Base-by-base conservation (phyloP, 2,888 invertebrate species). In the Latheticus oryzae region DNA sequence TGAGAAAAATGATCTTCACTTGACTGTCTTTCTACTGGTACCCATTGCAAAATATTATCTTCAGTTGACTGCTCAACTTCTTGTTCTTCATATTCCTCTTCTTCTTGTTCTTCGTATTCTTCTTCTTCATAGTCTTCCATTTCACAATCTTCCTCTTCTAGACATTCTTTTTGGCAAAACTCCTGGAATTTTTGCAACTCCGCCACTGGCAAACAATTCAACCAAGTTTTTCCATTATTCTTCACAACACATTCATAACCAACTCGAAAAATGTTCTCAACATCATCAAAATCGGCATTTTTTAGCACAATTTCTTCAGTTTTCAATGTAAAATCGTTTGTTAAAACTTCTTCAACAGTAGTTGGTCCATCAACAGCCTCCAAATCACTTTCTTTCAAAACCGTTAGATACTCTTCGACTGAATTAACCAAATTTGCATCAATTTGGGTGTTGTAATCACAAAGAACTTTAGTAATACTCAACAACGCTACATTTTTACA, bases 401-500 rank as follows among this genome's bases (percentile, higher is more conserved):
- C 24, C 12, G 61, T 51, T 33, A 73, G 58, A 59, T 70, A 70
- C 2, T 62, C 33, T 3, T 64, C 45, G 12, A 72, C 51, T 12
- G 61, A 45, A 21, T 61, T 43, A 3, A 58, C 32, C 19, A 63
- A 61, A 8, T 68, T 64, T 12, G 62, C 35, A 48, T 60, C 50
- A 12, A 47, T 35, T 16, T 7, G 42, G n/a, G 33, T 48, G 48
- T 66, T 52, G 3, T 52, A 40, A 26, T 57, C 61, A 21, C 58
- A 48, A 26, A 72, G 47, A 19, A 71, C 51, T 47, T 64, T 72
- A 5, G 73, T 67, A 30, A 73, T 63, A 48, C 65, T 67, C 16
- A 75, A 63, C 8, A 77, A 51, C 8, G 75, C 74, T 55, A 70
- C 64, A 57, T 78, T 78, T 69, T 71, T 76, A 24, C 33, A 23